phyloP scores from a whole-genome alignment of 2,113 vertebrate species.

The Eptesicus fuscus region DNA sequence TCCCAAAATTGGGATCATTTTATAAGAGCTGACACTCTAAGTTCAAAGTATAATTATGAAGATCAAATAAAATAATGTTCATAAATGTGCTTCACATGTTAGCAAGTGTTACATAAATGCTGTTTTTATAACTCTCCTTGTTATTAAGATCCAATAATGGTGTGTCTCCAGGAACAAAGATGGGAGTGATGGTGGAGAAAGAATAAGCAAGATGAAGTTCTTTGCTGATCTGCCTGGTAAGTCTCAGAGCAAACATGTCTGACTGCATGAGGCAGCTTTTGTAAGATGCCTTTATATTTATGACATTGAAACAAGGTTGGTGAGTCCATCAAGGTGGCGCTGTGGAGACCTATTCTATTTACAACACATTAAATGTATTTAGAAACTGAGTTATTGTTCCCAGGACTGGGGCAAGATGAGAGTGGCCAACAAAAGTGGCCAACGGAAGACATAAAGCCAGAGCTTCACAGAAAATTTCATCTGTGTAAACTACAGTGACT shows the following conservation, averaged over 20 bases:
- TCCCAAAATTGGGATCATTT: not conserved
- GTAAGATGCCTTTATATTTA: constrained; percentile 56
- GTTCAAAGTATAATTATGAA: not conserved
- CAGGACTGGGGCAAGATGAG: constrained; percentile 23
- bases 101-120: not conserved
- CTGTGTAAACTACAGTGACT: constrained; percentile 60
- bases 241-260: constrained; percentile 18
- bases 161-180: not conserved
- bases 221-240: not conserved
- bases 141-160: not conserved
- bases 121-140: not conserved
- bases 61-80: not conserved
- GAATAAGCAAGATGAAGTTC: not conserved
- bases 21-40: not conserved
- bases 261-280: constrained; percentile 37
- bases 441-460: constrained; percentile 29
- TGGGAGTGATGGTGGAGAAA: not conserved
- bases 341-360: constrained; percentile 44
- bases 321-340: constrained; percentile 11
- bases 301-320: constrained; percentile 33
- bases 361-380: constrained; percentile 39
- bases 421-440: constrained; percentile 4
- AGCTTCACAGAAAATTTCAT: constrained; percentile 59
- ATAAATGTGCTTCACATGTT: not conserved
- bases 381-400: constrained; percentile 41